Evolutionary conservation across 2,888 invertebrate species (phyloP).

Genomic region (Ophion ellenae): DNA sequence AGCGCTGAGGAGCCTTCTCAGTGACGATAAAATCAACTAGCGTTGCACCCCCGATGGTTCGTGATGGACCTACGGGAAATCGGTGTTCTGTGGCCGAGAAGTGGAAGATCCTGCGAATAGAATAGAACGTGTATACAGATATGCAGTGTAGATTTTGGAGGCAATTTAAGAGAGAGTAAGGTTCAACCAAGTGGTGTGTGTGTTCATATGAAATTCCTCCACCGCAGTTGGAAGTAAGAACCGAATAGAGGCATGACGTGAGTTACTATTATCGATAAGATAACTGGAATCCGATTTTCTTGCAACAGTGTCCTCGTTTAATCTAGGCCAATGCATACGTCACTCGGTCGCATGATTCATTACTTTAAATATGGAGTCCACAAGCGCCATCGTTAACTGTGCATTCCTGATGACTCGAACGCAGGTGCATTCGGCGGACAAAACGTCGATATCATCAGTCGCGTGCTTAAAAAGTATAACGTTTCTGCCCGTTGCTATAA

Average conservation of each 20-base stretch:
- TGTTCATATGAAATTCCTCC: neutral
- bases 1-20: too few species aligned
- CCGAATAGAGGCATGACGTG: neutral
- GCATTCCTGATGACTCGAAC: neutral
- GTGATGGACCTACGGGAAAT: conserved; percentile 23
- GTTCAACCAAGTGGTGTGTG: neutral
- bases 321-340: neutral
- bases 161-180: neutral
- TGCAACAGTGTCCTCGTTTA: neutral
- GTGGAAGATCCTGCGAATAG: too few species aligned
- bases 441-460: neutral
- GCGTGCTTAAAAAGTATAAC: neutral
- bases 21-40: too few species aligned
- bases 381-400: neutral
- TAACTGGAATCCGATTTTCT: neutral
- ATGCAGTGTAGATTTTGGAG: too few species aligned
- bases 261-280: neutral
- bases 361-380: neutral
- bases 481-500: neutral
- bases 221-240: neutral
- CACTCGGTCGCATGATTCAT: neutral
- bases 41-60: conserved; percentile 11
- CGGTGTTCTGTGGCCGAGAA: conserved; percentile 12
- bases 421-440: neutral
- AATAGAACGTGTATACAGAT: too few species aligned